A percentile compares a stretch with the other conserved stretches of the same genome.
Evolutionary conservation across 2,888 invertebrate genomes (phyloP).

Genomic region (Ecliptopera silaceata): DNA sequence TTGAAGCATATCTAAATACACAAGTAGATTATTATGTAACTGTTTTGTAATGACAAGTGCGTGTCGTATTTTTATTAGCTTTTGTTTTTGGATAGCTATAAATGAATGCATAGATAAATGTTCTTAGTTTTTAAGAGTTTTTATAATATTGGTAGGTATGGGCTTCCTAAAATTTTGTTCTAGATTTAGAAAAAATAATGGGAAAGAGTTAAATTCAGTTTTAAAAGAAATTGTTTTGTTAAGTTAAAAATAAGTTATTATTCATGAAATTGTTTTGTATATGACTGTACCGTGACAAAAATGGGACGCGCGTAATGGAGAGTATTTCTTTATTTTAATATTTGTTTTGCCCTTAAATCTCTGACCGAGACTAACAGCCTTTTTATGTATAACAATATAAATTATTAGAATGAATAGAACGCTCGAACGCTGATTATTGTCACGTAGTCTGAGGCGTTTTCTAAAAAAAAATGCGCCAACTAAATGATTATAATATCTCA

Average conservation of each 20-base stretch:
- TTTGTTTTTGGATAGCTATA: background rate
- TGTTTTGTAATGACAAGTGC: constrained; percentile 19
- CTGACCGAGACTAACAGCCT: constrained; percentile 43
- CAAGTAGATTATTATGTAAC: constrained; percentile 17
- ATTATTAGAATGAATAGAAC: constrained; percentile 35
- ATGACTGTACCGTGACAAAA: constrained; percentile 44
- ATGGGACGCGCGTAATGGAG: constrained; percentile 44
- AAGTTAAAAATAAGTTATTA: too few species aligned
- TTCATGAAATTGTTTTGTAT: constrained; percentile 17
- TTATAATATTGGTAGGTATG: too few species aligned
- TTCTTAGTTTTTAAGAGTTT: too few species aligned
- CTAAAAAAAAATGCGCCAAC: constrained; percentile 23
- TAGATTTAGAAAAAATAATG: too few species aligned
- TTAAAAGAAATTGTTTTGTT: background rate
- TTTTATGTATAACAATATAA: constrained; percentile 42
- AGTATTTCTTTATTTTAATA: constrained; percentile 50
- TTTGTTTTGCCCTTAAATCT: constrained; percentile 55
- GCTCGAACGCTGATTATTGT: constrained; percentile 30
- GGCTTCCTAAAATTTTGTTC: too few species aligned
- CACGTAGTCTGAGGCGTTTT: constrained; percentile 29
- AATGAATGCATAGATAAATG: too few species aligned
- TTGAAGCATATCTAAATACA: constrained; percentile 20
- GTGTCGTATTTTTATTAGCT: constrained; percentile 5
- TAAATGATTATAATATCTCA: background rate
- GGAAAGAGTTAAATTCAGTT: background rate